These are phyloP conservation scores for Sinocyclocheilus grahami DNA, from an alignment of 2,113 vertebrate species.

Conservation along the genomic window DNA sequence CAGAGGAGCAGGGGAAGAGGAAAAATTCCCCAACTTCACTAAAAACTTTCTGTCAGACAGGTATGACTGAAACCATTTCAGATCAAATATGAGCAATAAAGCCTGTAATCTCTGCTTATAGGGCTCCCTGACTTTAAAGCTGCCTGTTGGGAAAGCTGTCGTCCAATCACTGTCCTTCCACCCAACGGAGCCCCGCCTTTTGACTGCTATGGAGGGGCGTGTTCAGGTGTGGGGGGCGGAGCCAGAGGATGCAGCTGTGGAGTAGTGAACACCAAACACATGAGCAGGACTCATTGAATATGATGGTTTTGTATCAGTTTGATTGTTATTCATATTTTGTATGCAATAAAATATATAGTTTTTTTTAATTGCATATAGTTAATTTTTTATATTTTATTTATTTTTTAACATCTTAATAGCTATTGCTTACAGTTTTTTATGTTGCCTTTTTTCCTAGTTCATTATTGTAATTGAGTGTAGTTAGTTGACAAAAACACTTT, in stretches of 20 bases:
- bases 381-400: too few relatives aligned
- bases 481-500: neutral
- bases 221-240: constrained; percentile 86
- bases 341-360: neutral
- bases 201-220: constrained; percentile 80
- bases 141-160: constrained; percentile 80
- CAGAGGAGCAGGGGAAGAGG: too few relatives aligned
- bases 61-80: too few relatives aligned
- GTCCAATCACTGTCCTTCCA: constrained; percentile 91
- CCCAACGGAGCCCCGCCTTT: constrained; percentile 80
- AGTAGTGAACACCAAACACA: neutral
- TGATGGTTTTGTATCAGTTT: neutral
- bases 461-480: neutral
- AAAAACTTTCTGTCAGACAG: too few relatives aligned
- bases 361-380: neutral
- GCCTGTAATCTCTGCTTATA: constrained; percentile 51
- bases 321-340: neutral
- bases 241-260: constrained; percentile 67
- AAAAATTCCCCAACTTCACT: too few relatives aligned
- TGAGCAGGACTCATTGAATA: constrained; percentile 3
- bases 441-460: neutral
- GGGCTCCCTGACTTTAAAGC: constrained; percentile 79
- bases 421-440: neutral
- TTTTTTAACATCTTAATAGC: neutral
- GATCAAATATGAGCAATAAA: neutral